Evolutionary conservation across 1,140 invertebrate species (phyloP).

Genomic region (Panonychus citri): DNA sequence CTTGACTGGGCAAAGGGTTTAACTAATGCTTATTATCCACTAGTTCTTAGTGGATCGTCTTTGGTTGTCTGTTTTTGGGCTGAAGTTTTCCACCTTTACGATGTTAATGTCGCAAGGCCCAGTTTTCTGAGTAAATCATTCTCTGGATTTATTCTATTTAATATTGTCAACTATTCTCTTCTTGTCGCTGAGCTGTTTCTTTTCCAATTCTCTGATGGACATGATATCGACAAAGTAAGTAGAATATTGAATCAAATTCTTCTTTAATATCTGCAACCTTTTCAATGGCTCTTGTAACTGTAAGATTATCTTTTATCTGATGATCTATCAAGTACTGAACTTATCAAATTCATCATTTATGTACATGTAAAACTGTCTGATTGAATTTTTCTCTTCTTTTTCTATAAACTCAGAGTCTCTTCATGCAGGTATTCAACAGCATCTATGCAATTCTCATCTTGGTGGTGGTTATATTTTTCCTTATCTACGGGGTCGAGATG

Average conservation of each 20-base stretch:
- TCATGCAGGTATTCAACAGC: conserved; percentile 51
- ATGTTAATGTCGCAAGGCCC: conserved; percentile 58
- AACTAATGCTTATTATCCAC: conserved; percentile 67
- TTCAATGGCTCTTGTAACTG: no score
- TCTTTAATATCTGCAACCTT: no score
- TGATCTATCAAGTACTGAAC: no score
- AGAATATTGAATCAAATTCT: neutral
- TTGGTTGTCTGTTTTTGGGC: conserved; percentile 85
- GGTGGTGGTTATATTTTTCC: conserved; percentile 72
- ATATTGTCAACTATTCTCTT: conserved; percentile 62
- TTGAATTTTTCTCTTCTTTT: neutral
- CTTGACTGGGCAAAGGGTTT: conserved; percentile 59
- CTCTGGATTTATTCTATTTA: conserved; percentile 70
- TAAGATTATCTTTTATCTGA: no score
- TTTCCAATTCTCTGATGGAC: conserved; percentile 36
- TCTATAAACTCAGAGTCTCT: conserved; percentile 10
- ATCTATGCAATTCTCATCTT: conserved; percentile 72
- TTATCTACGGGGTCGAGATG: conserved; percentile 82
- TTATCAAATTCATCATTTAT: no score
- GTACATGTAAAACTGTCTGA: no score
- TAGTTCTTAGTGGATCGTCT: conserved; percentile 64
- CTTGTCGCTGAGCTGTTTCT: conserved; percentile 53
- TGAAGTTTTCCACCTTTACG: conserved; percentile 73
- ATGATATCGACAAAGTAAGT: conserved; percentile 33
- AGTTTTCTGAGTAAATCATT: conserved; percentile 72